phyloP scores from a whole-genome alignment of 2,113 vertebrate species.

The Stegastes partitus region DNA sequence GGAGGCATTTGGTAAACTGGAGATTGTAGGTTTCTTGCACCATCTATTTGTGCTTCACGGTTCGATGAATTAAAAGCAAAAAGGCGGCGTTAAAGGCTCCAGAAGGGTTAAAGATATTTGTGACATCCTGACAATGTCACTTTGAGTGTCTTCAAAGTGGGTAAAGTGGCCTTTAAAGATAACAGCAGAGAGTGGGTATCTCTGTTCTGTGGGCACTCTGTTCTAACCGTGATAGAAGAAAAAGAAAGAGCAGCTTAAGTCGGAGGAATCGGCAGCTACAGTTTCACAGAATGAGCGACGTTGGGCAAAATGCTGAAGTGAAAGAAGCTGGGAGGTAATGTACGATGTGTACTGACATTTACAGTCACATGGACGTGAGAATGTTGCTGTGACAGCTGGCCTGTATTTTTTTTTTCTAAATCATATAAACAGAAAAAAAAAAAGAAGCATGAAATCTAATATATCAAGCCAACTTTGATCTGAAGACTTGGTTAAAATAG shows the following conservation, averaged over 20 bases:
- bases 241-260: neutral
- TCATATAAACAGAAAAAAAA: slow-evolving; percentile 53
- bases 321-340: neutral
- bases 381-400: slow-evolving; percentile 24
- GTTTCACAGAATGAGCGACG: neutral
- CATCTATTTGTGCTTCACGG: neutral
- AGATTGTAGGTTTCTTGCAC: neutral
- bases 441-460: slow-evolving; percentile 65
- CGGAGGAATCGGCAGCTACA: neutral
- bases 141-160: slow-evolving; percentile 4
- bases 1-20: neutral
- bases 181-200: slow-evolving; percentile 28
- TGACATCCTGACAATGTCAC: slow-evolving; percentile 15
- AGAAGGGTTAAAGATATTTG: neutral
- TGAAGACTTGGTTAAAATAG: slow-evolving; percentile 55
- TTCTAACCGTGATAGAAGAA: neutral
- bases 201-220: neutral
- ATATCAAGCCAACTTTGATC: slow-evolving; percentile 63
- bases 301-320: neutral
- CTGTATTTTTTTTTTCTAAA: slow-evolving; percentile 19
- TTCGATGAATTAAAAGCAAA: neutral
- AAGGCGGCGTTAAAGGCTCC: slow-evolving; percentile 1
- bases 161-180: slow-evolving; percentile 14
- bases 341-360: slow-evolving; percentile 8
- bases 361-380: slow-evolving; percentile 36